phyloP scores from a whole-genome alignment of 2,797 vertebrate genomes.

The Acipenser oxyrinchus region DNA sequence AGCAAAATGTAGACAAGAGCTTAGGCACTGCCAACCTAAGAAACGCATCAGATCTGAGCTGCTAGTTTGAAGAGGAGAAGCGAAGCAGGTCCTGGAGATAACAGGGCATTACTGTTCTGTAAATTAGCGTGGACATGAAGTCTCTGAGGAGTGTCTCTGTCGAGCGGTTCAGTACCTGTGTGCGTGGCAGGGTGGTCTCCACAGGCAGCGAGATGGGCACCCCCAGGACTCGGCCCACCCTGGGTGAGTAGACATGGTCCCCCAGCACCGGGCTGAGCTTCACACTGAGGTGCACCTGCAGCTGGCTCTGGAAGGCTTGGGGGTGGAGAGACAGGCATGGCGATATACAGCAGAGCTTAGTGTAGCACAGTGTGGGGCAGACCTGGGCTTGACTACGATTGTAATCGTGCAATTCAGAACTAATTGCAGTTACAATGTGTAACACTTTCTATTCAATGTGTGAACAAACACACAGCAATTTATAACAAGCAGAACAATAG shows the following conservation, averaged over 20 bases:
- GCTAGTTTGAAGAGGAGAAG: not conserved
- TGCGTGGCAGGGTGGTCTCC: not conserved
- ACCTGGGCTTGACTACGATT: not conserved
- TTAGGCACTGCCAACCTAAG: too few relatives aligned
- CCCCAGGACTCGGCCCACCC: constrained; percentile 46
- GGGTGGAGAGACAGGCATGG: not conserved
- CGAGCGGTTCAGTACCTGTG: constrained; percentile 42
- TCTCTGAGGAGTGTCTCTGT: not conserved
- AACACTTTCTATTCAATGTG: too few relatives aligned
- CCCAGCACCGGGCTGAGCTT: constrained; percentile 54
- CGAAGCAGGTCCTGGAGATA: not conserved
- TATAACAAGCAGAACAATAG: too few relatives aligned
- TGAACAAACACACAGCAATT: too few relatives aligned
- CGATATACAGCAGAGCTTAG: not conserved
- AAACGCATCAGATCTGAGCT: not conserved
- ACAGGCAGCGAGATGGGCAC: constrained; percentile 45
- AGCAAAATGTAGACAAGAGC: too few relatives aligned
- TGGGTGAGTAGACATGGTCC: constrained; percentile 41
- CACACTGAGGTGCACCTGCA: constrained; percentile 46
- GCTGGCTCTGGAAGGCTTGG: constrained; percentile 49
- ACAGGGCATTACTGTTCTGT: not conserved
- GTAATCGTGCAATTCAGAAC: not conserved
- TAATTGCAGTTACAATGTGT: too few relatives aligned
- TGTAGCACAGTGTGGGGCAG: not conserved
- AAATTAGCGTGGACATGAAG: not conserved